Evolutionary conservation across 2,888 invertebrate genomes (phyloP), one percentile per base, ranked within the genome.

Genomic region (Corythucha ciliata): DNA sequence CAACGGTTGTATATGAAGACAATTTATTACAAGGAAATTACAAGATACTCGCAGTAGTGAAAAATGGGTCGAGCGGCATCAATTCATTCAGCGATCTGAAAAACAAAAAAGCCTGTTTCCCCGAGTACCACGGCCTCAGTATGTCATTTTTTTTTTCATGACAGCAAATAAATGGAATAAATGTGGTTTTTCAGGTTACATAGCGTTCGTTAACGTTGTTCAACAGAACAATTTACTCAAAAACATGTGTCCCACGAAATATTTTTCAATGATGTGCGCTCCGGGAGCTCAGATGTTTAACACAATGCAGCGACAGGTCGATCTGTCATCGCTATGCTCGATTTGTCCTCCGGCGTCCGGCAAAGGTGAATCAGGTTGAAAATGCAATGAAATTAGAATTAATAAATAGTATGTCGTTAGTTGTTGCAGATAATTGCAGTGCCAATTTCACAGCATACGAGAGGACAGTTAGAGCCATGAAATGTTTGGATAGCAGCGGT

Each of bases 41-140:
- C 10, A 72, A 74, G 12, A 68, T 77, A 1, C 68, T 77, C 0
- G 75, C 78, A 0, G 70, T 79, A 14, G 67, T 80, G 1, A 74
- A 71, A 57, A 63, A 65, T n/a, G 57, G 61, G 14, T 21, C n/a
- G 12, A 55, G 63, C n/a, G 62, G 66, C 20, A 70, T 77, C 45
- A 72, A 69, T 0, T 68, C 70, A 22, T 75, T 80, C 57, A 70
- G 72, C 55, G 75, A 77, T 63, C 62, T 82, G 2, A 69, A 72
- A 32, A 71, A 68, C 1, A 74, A 70, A 57, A 72, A 68, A 21
- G 79, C 77, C 0, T 82, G 81, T 64, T 77, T 82, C 68, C 78
- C 81, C 0, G 78, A 79, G 61, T 81, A 72, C 58, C 77, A 79
- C 1, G 80, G 80, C 27, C 75, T 80, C 48, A 75, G 78, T 78